Conservation (phyloP, 2,888 invertebrate species). For the Bimastos eiseni region DNA sequence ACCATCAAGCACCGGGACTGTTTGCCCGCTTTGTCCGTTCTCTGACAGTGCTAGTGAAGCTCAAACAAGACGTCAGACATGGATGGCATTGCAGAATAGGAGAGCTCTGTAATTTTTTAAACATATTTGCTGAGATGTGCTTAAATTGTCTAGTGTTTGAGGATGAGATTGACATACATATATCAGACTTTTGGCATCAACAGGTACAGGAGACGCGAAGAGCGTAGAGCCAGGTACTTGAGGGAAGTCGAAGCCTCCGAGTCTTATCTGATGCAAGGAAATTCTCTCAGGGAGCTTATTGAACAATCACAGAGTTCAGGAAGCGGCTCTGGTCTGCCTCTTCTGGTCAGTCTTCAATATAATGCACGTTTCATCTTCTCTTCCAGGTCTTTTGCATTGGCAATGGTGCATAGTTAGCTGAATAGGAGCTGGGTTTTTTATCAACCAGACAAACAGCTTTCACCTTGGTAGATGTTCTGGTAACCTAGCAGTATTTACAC, state of each 20-base stretch:
- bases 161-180: background rate
- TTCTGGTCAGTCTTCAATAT: slow-evolving; percentile 58
- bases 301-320: slow-evolving; percentile 66
- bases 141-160: background rate
- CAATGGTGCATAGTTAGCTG: background rate
- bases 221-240: slow-evolving; percentile 71
- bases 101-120: background rate
- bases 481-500: background rate
- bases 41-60: background rate
- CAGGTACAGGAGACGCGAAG: slow-evolving; percentile 45
- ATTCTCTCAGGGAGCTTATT: slow-evolving; percentile 70
- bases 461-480: background rate
- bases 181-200: background rate
- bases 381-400: background rate
- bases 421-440: background rate
- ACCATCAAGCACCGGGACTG: background rate
- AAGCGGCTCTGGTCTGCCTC: slow-evolving; percentile 63
- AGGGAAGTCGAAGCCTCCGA: slow-evolving; percentile 63
- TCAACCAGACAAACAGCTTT: background rate
- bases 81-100: background rate
- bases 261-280: slow-evolving; percentile 62
- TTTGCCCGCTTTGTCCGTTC: background rate
- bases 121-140: background rate
- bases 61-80: background rate
- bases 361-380: background rate